Conservation (phyloP, 2,797 vertebrate genomes). For the Onychomys arenicola region DNA sequence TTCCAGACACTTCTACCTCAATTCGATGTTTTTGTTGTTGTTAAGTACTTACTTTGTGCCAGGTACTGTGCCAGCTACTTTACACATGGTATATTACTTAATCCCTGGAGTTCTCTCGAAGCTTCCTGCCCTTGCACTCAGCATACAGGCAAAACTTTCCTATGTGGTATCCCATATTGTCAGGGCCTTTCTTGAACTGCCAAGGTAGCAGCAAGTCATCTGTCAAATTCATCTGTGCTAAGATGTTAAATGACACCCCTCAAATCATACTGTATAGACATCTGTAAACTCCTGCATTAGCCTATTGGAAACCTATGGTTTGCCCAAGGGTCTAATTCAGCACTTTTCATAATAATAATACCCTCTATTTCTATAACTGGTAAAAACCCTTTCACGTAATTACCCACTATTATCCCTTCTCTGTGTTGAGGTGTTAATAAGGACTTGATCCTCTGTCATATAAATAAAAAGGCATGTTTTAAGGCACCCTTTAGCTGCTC, state of each 20-base stretch:
- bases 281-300: conserved; percentile 42
- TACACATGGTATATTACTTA: conserved; percentile 57
- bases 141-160: conserved; percentile 62
- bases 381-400: conserved; percentile 62
- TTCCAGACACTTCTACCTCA: conserved; percentile 40
- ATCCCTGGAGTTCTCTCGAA: background rate
- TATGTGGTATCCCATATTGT: background rate
- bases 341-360: conserved; percentile 63
- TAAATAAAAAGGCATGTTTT: conserved; percentile 52
- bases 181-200: conserved; percentile 30
- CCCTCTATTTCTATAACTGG: conserved; percentile 53
- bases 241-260: conserved; percentile 58
- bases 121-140: conserved; percentile 1
- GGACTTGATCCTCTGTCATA: conserved; percentile 54
- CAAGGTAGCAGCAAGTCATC: conserved; percentile 58
- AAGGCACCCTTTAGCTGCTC: conserved; percentile 4
- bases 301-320: conserved; percentile 41
- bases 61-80: conserved; percentile 36
- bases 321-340: conserved; percentile 52
- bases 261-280: conserved; percentile 55
- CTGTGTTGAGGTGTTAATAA: conserved; percentile 59
- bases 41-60: conserved; percentile 57
- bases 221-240: conserved; percentile 64
- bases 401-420: conserved; percentile 57
- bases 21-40: conserved; percentile 27